Conservation (phyloP, 2,797 vertebrate species). For the Moxostoma hubbsi region DNA sequence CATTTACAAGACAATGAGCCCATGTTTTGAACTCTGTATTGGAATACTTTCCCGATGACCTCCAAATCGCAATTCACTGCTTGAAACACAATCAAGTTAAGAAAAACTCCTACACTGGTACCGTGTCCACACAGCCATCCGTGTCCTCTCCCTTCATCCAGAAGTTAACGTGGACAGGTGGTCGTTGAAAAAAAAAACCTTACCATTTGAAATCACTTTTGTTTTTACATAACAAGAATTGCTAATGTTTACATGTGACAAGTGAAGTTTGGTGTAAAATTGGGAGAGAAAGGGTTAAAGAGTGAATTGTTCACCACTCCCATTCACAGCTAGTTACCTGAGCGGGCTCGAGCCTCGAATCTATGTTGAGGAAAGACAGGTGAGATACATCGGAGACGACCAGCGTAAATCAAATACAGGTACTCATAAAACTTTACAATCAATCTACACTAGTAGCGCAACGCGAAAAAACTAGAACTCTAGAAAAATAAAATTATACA, state of each 20-base stretch:
- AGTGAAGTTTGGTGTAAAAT: not conserved
- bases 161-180: not conserved
- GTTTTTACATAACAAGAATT: not conserved
- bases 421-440: not conserved
- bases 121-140: too few species aligned
- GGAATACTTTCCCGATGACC: conserved; percentile 52
- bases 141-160: too few species aligned
- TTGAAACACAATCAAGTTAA: conserved; percentile 39
- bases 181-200: not conserved
- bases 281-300: conserved; percentile 37
- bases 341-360: not conserved
- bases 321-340: conserved; percentile 22
- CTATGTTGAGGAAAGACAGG: not conserved
- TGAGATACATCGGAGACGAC: not conserved
- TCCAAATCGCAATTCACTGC: conserved; percentile 36
- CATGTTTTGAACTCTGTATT: not conserved
- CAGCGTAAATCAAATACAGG: not conserved
- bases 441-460: not conserved
- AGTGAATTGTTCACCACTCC: not conserved
- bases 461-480: too few species aligned
- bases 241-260: not conserved
- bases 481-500: not conserved
- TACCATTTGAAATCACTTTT: not conserved
- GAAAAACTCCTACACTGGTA: conserved; percentile 1
- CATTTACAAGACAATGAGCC: not conserved